These are phyloP conservation scores for Acronicta leporina DNA, from an alignment of 2,888 invertebrate genomes.

Conservation along the genomic window DNA sequence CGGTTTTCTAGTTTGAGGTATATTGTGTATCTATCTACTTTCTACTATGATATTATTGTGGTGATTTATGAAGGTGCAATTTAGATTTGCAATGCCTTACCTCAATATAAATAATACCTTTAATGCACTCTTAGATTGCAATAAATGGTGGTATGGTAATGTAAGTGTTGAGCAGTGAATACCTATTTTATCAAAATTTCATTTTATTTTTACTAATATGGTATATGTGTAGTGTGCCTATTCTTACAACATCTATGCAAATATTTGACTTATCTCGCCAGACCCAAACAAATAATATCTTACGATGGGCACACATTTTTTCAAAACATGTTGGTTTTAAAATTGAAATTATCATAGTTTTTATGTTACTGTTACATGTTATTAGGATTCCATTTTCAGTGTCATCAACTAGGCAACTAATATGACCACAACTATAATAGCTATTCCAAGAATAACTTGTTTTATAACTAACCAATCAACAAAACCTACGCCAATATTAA, in stretches of 20 bases:
- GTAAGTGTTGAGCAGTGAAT: neutral
- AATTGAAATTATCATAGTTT: slow-evolving; percentile 3
- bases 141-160: too few species aligned
- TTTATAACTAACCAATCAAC: slow-evolving; percentile 8
- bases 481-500: slow-evolving; percentile 1
- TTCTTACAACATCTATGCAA: neutral
- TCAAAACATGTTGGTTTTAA: neutral
- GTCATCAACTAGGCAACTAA: slow-evolving; percentile 1
- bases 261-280: neutral
- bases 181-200: neutral
- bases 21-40: too few species aligned
- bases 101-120: too few species aligned
- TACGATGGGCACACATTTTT: neutral
- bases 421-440: slow-evolving; percentile 2
- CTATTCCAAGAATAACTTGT: slow-evolving; percentile 33
- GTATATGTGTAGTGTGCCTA: too few species aligned
- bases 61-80: too few species aligned
- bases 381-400: slow-evolving; percentile 18
- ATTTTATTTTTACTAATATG: too few species aligned
- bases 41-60: too few species aligned
- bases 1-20: too few species aligned
- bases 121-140: too few species aligned
- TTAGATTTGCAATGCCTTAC: too few species aligned
- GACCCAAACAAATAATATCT: neutral
- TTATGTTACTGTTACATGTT: neutral